Percentiles rank a stretch among this genome's conserved stretches.
Evolutionary conservation across 2,888 invertebrate genomes (phyloP).

Genomic region (Lutraria lutraria): DNA sequence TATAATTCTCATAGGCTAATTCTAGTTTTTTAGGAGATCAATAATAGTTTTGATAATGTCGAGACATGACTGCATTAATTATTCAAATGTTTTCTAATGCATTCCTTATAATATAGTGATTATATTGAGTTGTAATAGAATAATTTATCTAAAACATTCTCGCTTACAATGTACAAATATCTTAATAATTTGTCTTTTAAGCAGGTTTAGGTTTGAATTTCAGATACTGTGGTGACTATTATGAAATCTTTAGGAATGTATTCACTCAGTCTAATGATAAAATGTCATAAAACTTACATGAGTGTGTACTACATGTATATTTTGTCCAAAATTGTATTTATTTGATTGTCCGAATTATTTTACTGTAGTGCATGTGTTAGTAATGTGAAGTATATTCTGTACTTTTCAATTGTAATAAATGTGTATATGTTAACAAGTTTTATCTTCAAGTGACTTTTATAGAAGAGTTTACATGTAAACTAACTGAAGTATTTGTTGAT

Average conservation of each 20-base stretch:
- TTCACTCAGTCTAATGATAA: not conserved
- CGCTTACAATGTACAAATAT: no score
- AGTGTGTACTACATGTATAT: slow-evolving; percentile 11
- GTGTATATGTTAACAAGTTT: not conserved
- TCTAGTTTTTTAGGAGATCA: not conserved
- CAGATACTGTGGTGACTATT: no score
- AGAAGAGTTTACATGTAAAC: not conserved
- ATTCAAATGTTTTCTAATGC: no score
- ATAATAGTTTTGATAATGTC: no score
- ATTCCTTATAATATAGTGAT: no score
- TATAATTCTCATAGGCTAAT: no score
- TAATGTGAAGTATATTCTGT: not conserved
- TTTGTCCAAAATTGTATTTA: slow-evolving; percentile 5
- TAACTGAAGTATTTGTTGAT: not conserved
- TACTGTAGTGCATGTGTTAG: not conserved
- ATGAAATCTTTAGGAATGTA: no score
- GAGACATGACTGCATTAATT: no score
- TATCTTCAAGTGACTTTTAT: not conserved
- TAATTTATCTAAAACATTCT: no score
- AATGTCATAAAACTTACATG: not conserved
- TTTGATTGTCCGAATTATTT: slow-evolving; percentile 26
- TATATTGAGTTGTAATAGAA: no score
- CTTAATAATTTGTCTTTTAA: no score
- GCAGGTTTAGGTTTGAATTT: no score
- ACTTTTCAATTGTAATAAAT: not conserved